Evolutionary conservation across 2,113 vertebrate genomes (phyloP).

Genomic region (Hoplias malabaricus): DNA sequence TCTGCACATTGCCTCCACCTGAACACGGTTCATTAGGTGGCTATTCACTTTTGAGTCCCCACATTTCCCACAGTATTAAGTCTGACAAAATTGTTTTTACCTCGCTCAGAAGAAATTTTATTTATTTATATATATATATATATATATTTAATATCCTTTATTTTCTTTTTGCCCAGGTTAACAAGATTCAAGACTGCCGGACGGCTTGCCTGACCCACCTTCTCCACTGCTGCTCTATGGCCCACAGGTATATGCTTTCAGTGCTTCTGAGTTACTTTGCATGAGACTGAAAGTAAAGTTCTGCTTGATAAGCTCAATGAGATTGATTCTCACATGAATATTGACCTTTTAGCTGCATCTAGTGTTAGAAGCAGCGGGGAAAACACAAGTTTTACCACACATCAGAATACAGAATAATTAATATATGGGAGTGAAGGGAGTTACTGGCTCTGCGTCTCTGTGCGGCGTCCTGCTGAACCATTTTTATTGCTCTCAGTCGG

Average conservation of each 20-base stretch:
- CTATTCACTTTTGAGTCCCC: not conserved
- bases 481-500: not conserved
- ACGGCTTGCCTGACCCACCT: slow-evolving; percentile 36
- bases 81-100: not conserved
- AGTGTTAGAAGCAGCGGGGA: not conserved
- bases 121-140: too few relatives aligned
- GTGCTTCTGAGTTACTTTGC: not conserved
- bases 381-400: not conserved
- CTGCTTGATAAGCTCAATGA: not conserved
- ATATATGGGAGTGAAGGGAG: not conserved
- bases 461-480: not conserved
- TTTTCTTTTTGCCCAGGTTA: slow-evolving; percentile 54
- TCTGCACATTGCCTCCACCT: not conserved
- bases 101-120: too few relatives aligned
- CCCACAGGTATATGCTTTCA: slow-evolving; percentile 65
- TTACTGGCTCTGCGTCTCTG: not conserved
- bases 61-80: not conserved
- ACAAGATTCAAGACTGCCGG: slow-evolving; percentile 48
- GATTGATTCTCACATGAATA: not conserved
- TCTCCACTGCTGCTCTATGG: slow-evolving; percentile 63
- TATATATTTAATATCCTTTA: too few relatives aligned
- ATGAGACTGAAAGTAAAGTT: not conserved
- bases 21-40: not conserved
- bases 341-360: not conserved
- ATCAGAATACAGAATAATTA: not conserved